Evolutionary conservation across 2,888 invertebrate species (phyloP).

Genomic region (Agonopterix subpropinquella): DNA sequence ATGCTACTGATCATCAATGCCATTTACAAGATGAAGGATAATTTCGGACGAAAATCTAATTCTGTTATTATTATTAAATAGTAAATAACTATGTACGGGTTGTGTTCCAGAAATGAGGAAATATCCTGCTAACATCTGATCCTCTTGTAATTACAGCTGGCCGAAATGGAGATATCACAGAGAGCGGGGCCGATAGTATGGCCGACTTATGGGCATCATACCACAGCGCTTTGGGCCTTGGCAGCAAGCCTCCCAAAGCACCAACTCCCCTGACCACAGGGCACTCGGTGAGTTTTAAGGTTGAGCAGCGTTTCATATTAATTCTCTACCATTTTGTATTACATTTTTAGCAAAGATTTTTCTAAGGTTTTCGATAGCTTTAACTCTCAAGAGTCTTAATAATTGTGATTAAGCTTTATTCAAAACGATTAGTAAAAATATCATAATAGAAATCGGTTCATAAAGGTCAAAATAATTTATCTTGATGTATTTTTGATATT

Average conservation of each 20-base stretch:
- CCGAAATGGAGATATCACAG: slow-evolving; percentile 78
- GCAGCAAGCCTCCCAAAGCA: slow-evolving; percentile 66
- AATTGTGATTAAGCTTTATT: no score
- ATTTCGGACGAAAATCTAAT: no score
- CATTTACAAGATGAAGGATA: no score
- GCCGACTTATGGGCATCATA: slow-evolving; percentile 92
- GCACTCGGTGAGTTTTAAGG: slow-evolving; percentile 81
- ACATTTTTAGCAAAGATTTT: not conserved
- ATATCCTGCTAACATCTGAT: not conserved
- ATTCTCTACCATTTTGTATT: not conserved
- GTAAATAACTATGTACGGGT: no score
- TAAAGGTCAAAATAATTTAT: no score
- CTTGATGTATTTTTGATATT: no score
- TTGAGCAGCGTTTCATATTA: slow-evolving; percentile 59
- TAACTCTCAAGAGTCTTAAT: no score
- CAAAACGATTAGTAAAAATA: no score
- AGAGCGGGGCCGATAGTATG: slow-evolving; percentile 80
- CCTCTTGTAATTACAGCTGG: slow-evolving; percentile 42
- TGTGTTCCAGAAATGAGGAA: not conserved
- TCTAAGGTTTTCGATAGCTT: no score
- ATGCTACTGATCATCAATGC: no score
- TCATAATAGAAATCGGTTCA: no score
- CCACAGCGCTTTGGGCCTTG: slow-evolving; percentile 85
- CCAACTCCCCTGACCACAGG: slow-evolving; percentile 76
- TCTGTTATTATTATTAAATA: no score